A percentile compares a stretch with the other conserved stretches of the same genome.
These are phyloP conservation scores for Semnornis frantzii DNA, from an alignment of 2,113 vertebrate species.

Conservation along the genomic window DNA sequence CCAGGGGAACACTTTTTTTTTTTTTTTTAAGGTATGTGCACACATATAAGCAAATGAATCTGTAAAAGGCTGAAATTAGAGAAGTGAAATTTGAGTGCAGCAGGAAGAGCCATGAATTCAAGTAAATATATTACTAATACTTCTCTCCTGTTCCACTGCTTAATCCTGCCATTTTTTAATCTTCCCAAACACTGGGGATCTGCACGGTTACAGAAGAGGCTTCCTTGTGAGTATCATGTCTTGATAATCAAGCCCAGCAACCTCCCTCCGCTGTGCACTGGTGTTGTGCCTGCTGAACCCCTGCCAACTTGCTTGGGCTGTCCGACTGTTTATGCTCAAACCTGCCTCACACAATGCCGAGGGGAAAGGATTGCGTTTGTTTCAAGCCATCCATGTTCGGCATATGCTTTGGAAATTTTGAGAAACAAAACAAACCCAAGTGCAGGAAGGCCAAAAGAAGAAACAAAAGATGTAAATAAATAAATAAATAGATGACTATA, in stretches of 20 bases:
- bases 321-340: not conserved
- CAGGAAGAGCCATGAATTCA: not conserved
- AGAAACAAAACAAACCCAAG: not conserved
- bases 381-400: not conserved
- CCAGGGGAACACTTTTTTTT: not conserved
- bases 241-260: not conserved
- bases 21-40: constrained; percentile 24
- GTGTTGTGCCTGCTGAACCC: not conserved
- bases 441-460: not conserved
- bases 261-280: not conserved
- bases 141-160: not conserved
- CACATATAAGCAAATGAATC: not conserved
- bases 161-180: not conserved
- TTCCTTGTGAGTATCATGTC: not conserved
- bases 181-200: not conserved
- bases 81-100: not conserved
- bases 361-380: not conserved
- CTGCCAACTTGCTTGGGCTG: not conserved
- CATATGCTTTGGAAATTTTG: not conserved
- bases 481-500: not conserved
- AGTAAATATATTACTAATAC: not conserved
- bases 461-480: not conserved
- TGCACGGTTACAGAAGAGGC: not conserved
- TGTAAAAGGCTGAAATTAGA: constrained; percentile 8
- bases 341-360: not conserved